Evolutionary conservation across 2,888 invertebrate species (phyloP).

Genomic region (Napeogenes inachia): DNA sequence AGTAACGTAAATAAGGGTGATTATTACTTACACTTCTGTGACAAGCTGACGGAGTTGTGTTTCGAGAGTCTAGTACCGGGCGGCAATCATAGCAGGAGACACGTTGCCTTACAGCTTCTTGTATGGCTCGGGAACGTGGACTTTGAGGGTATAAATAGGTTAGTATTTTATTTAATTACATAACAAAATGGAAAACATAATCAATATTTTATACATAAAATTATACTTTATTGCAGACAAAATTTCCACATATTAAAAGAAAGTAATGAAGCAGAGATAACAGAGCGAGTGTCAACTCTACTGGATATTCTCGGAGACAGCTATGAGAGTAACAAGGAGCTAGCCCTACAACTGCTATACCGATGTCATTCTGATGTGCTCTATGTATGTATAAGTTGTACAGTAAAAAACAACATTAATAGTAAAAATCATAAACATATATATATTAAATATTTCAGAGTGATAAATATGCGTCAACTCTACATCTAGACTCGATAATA

Average conservation of each 20-base stretch:
- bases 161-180: background rate
- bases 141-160: constrained; percentile 32
- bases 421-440: background rate
- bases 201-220: background rate
- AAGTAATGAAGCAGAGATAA: background rate
- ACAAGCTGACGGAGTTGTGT: constrained; percentile 67
- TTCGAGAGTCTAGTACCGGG: constrained; percentile 77
- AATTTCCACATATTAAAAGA: background rate
- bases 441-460: constrained; percentile 30
- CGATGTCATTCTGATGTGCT: constrained; percentile 46
- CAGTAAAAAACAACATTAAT: background rate
- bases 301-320: constrained; percentile 81
- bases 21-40: constrained; percentile 66
- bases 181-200: background rate
- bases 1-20: constrained; percentile 23
- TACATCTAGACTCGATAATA: constrained; percentile 60
- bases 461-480: constrained; percentile 42
- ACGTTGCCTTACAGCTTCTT: constrained; percentile 77
- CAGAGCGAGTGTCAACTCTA: constrained; percentile 53
- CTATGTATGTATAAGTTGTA: constrained; percentile 37
- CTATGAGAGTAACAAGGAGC: constrained; percentile 86
- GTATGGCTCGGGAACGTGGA: constrained; percentile 46
- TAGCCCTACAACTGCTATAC: constrained; percentile 78
- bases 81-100: constrained; percentile 80
- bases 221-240: background rate